Evolutionary conservation across 92 coral and sea anemone genomes (phyloP), one percentile per base, ranked within the genome.

Genomic region (Porites cylindrica): DNA sequence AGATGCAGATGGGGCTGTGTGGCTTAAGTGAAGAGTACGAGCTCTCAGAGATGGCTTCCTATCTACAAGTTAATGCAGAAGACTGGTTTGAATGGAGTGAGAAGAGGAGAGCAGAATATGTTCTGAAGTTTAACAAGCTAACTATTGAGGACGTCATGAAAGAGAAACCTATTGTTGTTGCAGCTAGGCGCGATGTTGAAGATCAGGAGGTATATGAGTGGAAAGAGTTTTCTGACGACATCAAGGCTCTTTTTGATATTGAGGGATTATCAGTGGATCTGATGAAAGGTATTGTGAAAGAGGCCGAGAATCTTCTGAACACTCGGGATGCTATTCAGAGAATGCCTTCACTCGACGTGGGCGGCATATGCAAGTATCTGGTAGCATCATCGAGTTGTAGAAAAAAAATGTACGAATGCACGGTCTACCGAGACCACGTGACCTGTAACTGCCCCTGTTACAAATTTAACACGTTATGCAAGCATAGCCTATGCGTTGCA

Each of bases 401-500:
- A 82, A 86, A 59, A 75, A 80, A 84, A 8, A 90, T 90, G 88
- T 90, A 80, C 70, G 85, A 90, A 81, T 86, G 88, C 61, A 74
- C 83, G 24, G 79, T 85, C 58, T 78, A 81, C 70, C 52, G 88
- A 17, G 88, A 90, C 29, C 91, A 90, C 53, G 69, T 86, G 1
- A 58, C 61, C 51, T 91, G 94, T n/a, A 81, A 84, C 12, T 91
- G 91, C 59, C 85, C 91, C 0, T 86, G 88, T 43, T 91, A 82
- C 77, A 80, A 77, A 65, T 86, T 81, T 83, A 86, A 81, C 29
- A 43, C 2, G 68, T 20, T 91, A 1, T 86, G 88, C 77, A 91
- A 87, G 88, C 94, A 87, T 53, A 83, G 91, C 21, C 79, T 86
- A 74, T 86, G 91, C 63, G 88, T 87, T 51, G 91, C 91, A 13